Percentiles rank a stretch among this genome's conserved stretches.
These are phyloP conservation scores for Axea sp. DNA, from an alignment of 2,888 invertebrate species.

Conservation along the genomic window DNA sequence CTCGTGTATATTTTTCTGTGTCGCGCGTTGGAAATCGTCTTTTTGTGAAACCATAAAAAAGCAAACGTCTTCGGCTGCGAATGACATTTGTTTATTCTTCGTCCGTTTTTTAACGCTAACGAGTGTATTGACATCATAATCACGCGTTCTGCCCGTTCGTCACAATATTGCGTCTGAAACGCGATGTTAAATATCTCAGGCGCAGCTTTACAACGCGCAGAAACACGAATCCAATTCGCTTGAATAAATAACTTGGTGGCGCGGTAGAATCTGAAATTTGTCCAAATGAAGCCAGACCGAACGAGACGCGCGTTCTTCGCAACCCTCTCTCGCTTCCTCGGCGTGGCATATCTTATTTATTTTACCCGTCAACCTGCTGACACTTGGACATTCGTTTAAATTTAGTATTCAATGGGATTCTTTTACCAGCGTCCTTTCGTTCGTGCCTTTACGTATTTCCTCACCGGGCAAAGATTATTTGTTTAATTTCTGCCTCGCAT, in stretches of 20 bases:
- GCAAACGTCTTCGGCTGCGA: conserved; percentile 46
- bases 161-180: conserved; percentile 20
- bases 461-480: conserved; percentile 74
- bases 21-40: conserved; percentile 65
- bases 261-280: conserved; percentile 54
- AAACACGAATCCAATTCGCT: conserved; percentile 40
- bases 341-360: conserved; percentile 72
- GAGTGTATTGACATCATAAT: conserved; percentile 62
- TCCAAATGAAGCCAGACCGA: conserved; percentile 54
- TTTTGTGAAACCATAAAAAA: conserved; percentile 65
- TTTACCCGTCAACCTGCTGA: conserved; percentile 74
- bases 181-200: conserved; percentile 16
- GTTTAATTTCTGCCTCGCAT: conserved; percentile 75
- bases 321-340: conserved; percentile 46
- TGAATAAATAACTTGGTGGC: conserved; percentile 54
- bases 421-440: conserved; percentile 76
- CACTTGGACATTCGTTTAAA: conserved; percentile 77
- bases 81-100: conserved; percentile 57
- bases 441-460: conserved; percentile 75
- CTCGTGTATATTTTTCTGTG: conserved; percentile 58
- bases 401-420: conserved; percentile 80
- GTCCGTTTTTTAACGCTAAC: conserved; percentile 41
- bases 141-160: conserved; percentile 34
- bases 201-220: not conserved
- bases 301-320: conserved; percentile 48